A percentile compares a stretch with the other conserved stretches of the same genome.
Evolutionary conservation across 92 coral and sea anemone species (phyloP).

Genomic region (Nematostella vectensis): DNA sequence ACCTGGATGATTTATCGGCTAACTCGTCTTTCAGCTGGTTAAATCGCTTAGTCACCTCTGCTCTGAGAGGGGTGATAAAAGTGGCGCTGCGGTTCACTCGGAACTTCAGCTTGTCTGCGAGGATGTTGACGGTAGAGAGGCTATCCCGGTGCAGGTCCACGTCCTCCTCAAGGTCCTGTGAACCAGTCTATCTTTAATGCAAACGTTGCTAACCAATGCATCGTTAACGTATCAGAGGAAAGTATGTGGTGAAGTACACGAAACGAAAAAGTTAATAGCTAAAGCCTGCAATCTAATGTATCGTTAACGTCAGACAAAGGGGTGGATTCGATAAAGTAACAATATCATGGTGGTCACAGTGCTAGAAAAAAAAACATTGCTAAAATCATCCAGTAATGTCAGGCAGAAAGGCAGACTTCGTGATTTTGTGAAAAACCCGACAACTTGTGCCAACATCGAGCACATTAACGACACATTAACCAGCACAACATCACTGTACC

Average conservation of each 20-base stretch:
- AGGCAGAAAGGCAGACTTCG: too few relatives aligned
- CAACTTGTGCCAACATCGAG: too few relatives aligned
- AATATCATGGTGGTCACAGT: too few relatives aligned
- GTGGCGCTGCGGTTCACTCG: conserved; percentile 45
- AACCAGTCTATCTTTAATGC: conserved; percentile 1
- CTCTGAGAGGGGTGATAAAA: conserved; percentile 49
- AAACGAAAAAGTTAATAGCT: too few relatives aligned
- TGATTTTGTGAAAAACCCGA: too few relatives aligned
- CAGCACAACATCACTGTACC: too few relatives aligned
- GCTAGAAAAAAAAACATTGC: too few relatives aligned
- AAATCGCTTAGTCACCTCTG: conserved; percentile 57
- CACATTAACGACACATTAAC: too few relatives aligned
- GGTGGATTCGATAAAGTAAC: too few relatives aligned
- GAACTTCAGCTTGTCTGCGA: conserved; percentile 43
- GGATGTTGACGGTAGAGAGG: conserved; percentile 50
- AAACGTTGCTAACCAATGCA: not conserved
- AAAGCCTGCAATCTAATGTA: too few relatives aligned
- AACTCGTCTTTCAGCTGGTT: conserved; percentile 43
- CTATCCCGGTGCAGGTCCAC: conserved; percentile 70
- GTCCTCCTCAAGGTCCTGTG: conserved; percentile 58
- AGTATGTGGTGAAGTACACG: not conserved
- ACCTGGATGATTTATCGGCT: conserved; percentile 40
- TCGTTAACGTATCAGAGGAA: not conserved
- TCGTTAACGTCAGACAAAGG: too few relatives aligned
- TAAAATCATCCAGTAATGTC: too few relatives aligned